Evolutionary conservation across 2,888 invertebrate species (phyloP).

Genomic region (Morpho deidamia): DNA sequence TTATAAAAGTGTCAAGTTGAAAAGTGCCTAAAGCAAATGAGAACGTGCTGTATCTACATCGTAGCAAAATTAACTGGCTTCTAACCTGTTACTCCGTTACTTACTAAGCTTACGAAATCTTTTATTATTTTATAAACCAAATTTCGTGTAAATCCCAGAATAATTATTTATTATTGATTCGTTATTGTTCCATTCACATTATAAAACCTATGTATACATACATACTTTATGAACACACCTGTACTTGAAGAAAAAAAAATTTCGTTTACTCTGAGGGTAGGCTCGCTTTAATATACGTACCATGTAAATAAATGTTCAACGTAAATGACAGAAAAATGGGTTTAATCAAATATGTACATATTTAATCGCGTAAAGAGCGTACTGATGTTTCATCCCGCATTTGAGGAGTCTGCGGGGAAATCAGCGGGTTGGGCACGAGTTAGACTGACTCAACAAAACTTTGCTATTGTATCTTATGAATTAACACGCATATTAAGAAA

Average conservation of each 20-base stretch:
- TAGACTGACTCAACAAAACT: conserved; percentile 17
- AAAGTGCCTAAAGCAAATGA: conserved; percentile 40
- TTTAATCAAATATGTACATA: conserved; percentile 8
- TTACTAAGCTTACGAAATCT: neutral
- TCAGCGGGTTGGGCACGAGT: conserved; percentile 44
- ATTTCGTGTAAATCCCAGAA: neutral
- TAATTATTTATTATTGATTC: too few species aligned
- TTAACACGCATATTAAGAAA: too few species aligned
- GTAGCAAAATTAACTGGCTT: conserved; percentile 58
- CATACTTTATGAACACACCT: too few species aligned
- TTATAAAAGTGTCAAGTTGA: conserved; percentile 40
- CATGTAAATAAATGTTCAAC: conserved; percentile 4
- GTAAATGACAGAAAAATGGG: conserved; percentile 8
- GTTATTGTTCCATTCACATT: too few species aligned
- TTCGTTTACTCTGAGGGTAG: too few species aligned
- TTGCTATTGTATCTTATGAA: conserved; percentile 10
- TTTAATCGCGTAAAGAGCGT: conserved; percentile 35
- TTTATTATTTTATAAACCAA: conserved; percentile 7
- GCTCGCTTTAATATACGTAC: neutral
- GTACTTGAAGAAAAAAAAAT: conserved; percentile 12
- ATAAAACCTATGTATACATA: too few species aligned
- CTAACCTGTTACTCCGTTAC: conserved; percentile 38
- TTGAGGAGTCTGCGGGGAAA: conserved; percentile 57
- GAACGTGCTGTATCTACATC: conserved; percentile 69
- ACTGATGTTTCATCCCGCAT: conserved; percentile 39